Conservation (phyloP, 2,113 vertebrate species). For the Melanostigma gelatinosum region DNA sequence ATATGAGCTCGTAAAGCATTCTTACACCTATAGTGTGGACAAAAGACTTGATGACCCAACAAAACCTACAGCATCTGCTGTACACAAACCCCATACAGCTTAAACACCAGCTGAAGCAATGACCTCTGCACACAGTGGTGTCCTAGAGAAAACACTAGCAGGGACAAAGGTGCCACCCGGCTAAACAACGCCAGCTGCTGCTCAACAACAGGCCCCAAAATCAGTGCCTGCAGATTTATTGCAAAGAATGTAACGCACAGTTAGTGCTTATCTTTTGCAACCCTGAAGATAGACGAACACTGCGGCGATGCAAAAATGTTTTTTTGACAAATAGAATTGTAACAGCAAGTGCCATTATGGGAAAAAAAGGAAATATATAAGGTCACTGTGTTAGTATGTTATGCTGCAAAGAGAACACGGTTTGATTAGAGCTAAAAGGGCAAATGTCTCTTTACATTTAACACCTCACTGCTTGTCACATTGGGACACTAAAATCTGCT, state of each 20-base stretch:
- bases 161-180: constrained; percentile 53
- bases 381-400: background rate
- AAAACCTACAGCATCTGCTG: constrained; percentile 49
- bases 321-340: background rate
- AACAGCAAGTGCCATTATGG: background rate
- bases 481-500: background rate
- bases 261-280: background rate
- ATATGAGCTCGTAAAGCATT: background rate
- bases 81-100: constrained; percentile 13
- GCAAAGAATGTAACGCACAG: background rate
- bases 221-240: background rate
- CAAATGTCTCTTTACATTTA: background rate
- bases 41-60: constrained; percentile 18
- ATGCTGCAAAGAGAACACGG: background rate
- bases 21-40: background rate
- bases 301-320: background rate
- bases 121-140: constrained; percentile 59
- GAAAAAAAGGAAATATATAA: background rate
- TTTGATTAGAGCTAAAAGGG: background rate
- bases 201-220: constrained; percentile 22
- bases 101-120: constrained; percentile 27
- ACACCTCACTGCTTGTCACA: background rate
- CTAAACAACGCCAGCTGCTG: constrained; percentile 67
- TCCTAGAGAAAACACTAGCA: constrained; percentile 45
- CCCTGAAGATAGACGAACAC: background rate